Evolutionary conservation across 2,888 invertebrate species (phyloP), one percentile per base, ranked within the genome.

Genomic region (Chymomyza procnemis): DNA sequence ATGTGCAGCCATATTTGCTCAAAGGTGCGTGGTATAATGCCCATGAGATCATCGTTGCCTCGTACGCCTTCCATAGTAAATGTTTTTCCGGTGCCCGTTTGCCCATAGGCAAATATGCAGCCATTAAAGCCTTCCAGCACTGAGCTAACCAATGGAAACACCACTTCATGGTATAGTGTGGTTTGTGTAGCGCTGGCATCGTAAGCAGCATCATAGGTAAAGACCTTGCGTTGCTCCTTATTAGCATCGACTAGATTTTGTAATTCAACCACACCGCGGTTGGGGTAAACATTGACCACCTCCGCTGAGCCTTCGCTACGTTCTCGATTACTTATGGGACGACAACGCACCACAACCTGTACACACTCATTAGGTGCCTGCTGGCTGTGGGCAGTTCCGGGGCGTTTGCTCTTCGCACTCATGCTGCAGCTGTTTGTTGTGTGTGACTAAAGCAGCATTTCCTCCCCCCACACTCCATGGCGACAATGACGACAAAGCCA

Each of bases 91-190:
- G 99, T 99, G 71, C 99, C 99, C 0, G 99, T 99, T 92, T 99
- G 99, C 0, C 99, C 99, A 91, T 99, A 99, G 1, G 99, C 99
- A 92, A 99, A 99, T 79, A 99, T 98, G 82, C 99, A 99, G 14
- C 99, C 99, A 92, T 99, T 99, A 92, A 99, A 99, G 1, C 99
- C 99, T 89, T 97, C 96, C 71, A 99, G 93, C 4, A 99, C 99
- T 1, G 97, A 97, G 74, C 97, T 95, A 21, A 99, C 97, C 83
- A 99, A 92, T 0, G 98, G 97, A 58, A 97, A 94, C 64, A 99
- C 98, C 76, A 97, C 97, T 91, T 99, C 98, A 90, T 98, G 97
- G 92, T 99, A 99, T 26, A 99, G 92, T 78, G 96, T 96, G 88
- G 95, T 95, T 90, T 99, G 99, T 80, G 94, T 95, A 1, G 98